These are phyloP conservation scores for Parapsyche elsis DNA, from an alignment of 1,140 invertebrate genomes.

Conservation along the genomic window DNA sequence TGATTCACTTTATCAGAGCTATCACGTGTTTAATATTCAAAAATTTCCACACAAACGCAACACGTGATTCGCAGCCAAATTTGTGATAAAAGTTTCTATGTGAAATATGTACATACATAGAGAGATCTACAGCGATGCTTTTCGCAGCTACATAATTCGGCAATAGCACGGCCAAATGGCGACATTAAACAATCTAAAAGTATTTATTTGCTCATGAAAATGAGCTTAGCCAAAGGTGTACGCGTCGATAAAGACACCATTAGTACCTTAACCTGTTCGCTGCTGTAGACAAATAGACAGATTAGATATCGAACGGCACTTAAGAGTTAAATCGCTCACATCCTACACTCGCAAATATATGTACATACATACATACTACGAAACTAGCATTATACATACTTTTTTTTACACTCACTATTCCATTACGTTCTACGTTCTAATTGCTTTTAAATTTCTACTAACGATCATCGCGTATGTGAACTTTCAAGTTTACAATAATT, in stretches of 20 bases:
- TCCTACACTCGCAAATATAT: not conserved
- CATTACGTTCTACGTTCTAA: too few species aligned
- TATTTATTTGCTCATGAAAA: not conserved
- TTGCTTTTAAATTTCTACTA: too few species aligned
- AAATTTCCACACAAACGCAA: too few species aligned
- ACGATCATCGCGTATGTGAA: too few species aligned
- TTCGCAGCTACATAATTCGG: not conserved
- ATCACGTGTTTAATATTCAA: too few species aligned
- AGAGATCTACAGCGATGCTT: too few species aligned
- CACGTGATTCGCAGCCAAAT: too few species aligned
- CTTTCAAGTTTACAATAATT: too few species aligned
- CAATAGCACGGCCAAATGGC: not conserved
- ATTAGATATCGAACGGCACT: not conserved
- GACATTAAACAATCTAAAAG: constrained; percentile 1
- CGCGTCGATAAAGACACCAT: not conserved
- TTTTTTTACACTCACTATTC: not conserved
- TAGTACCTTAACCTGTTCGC: constrained; percentile 6
- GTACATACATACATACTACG: not conserved
- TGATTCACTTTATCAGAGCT: too few species aligned
- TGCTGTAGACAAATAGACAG: not conserved
- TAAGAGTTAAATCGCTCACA: too few species aligned
- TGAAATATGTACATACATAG: too few species aligned
- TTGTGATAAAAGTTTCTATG: too few species aligned
- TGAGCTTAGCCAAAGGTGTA: constrained; percentile 2
- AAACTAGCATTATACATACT: not conserved